Percentiles rank a stretch among this genome's conserved stretches.
These are phyloP conservation scores for Nomada goodeniana DNA, from an alignment of 2,888 invertebrate genomes.

Conservation along the genomic window DNA sequence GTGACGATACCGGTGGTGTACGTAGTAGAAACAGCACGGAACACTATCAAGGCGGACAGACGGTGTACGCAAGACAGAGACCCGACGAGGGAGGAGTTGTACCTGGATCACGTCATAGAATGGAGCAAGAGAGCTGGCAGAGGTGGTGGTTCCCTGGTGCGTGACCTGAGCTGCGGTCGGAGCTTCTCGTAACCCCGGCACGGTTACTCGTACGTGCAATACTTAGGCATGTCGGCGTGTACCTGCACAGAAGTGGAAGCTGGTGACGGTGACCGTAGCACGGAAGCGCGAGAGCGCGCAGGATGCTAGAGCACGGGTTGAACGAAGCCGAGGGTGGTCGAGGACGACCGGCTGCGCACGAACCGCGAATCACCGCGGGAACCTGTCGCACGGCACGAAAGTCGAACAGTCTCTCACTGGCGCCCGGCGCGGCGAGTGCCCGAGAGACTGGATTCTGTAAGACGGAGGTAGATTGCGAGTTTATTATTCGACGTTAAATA, in stretches of 20 bases:
- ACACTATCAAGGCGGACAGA: constrained; percentile 22
- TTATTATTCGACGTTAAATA: constrained; percentile 16
- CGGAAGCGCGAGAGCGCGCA: constrained; percentile 21
- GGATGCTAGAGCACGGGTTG: constrained; percentile 36
- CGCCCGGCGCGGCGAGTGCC: constrained; percentile 72
- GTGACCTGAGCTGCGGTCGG: constrained; percentile 63
- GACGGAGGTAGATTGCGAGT: constrained; percentile 21
- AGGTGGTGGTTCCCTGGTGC: constrained; percentile 44
- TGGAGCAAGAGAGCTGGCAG: constrained; percentile 13
- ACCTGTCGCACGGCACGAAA: constrained; percentile 68
- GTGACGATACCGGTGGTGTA: constrained; percentile 39
- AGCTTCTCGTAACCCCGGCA: constrained; percentile 56
- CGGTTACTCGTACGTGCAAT: constrained; percentile 32
- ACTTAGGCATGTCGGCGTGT: constrained; percentile 29
- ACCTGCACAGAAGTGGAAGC: neutral
- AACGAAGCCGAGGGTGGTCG: constrained; percentile 65
- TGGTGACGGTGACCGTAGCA: constrained; percentile 30
- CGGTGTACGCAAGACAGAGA: constrained; percentile 10
- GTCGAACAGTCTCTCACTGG: constrained; percentile 76
- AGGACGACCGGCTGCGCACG: constrained; percentile 67
- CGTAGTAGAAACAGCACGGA: constrained; percentile 46
- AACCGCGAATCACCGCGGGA: constrained; percentile 64
- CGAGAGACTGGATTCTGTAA: constrained; percentile 54
- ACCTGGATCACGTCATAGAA: constrained; percentile 26
- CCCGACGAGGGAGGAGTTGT: constrained; percentile 41